Evolutionary conservation across 2,888 invertebrate genomes (phyloP).

Genomic region (Therioaphis trifolii): DNA sequence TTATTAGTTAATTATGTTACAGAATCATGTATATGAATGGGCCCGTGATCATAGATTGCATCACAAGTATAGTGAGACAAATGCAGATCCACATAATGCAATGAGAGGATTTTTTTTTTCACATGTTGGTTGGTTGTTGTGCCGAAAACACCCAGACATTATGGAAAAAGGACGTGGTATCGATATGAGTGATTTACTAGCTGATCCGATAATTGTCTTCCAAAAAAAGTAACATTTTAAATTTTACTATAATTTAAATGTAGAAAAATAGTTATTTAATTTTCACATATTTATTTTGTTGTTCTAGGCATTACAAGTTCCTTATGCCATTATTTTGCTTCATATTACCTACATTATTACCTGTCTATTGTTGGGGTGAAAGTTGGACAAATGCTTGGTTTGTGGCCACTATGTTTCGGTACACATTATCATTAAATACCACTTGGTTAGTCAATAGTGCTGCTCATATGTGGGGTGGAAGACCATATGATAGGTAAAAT

Average conservation of each 20-base stretch:
- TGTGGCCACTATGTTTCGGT: conserved; percentile 80
- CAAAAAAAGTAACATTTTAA: conserved; percentile 76
- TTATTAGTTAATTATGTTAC: too few relatives aligned
- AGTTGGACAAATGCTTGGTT: conserved; percentile 76
- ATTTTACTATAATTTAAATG: too few relatives aligned
- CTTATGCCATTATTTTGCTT: conserved; percentile 74
- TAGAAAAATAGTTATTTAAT: too few relatives aligned
- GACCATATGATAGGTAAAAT: conserved; percentile 79
- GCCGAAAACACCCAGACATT: conserved; percentile 83
- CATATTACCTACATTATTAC: conserved; percentile 78
- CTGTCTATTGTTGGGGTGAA: conserved; percentile 84
- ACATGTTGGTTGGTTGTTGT: conserved; percentile 88
- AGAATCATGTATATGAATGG: conserved; percentile 83
- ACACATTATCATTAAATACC: conserved; percentile 82
- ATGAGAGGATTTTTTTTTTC: conserved; percentile 87
- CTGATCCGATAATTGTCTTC: conserved; percentile 79
- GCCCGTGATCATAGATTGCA: conserved; percentile 84
- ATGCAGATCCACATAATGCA: conserved; percentile 84
- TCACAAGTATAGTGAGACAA: conserved; percentile 81
- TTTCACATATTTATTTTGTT: too few relatives aligned
- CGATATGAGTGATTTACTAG: conserved; percentile 80
- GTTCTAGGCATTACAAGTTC: conserved; percentile 76
- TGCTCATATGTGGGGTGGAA: conserved; percentile 84
- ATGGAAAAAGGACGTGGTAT: conserved; percentile 75
- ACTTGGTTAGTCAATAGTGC: conserved; percentile 93